These are phyloP conservation scores for Melanostoma mellinum DNA, from an alignment of 2,888 invertebrate species.

Conservation along the genomic window DNA sequence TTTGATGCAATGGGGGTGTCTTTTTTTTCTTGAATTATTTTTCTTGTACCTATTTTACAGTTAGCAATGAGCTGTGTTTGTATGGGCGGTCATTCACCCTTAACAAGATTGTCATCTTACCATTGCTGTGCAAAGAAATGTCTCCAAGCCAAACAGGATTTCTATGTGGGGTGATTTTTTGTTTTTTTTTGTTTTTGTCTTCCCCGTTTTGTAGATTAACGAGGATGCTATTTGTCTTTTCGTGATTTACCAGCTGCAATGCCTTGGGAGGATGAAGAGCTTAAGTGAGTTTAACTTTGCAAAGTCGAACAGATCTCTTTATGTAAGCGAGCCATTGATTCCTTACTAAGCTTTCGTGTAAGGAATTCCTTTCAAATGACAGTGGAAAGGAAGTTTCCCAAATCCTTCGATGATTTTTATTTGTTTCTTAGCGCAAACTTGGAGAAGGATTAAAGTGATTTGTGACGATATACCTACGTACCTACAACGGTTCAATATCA, in stretches of 20 bases:
- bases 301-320: neutral
- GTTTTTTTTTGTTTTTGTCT: neutral
- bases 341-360: too few relatives aligned
- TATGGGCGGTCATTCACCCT: slow-evolving; percentile 15
- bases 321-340: too few relatives aligned
- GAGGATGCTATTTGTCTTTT: slow-evolving; percentile 29
- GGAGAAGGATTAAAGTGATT: too few relatives aligned
- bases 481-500: too few relatives aligned
- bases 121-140: slow-evolving; percentile 11
- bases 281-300: neutral
- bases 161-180: neutral
- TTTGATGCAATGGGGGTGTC: slow-evolving; percentile 3
- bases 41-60: neutral
- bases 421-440: too few relatives aligned
- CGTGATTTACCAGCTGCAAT: slow-evolving; percentile 19
- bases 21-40: neutral
- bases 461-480: too few relatives aligned
- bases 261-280: neutral
- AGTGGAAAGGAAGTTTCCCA: too few relatives aligned
- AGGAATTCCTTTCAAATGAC: too few relatives aligned
- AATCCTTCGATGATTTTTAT: too few relatives aligned
- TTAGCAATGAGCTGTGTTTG: neutral
- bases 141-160: neutral
- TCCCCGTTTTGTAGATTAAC: slow-evolving; percentile 3
- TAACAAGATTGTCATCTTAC: slow-evolving; percentile 16